Base-by-base conservation (phyloP, 2,888 invertebrate genomes). In the Adelphocoris suturalis region DNA sequence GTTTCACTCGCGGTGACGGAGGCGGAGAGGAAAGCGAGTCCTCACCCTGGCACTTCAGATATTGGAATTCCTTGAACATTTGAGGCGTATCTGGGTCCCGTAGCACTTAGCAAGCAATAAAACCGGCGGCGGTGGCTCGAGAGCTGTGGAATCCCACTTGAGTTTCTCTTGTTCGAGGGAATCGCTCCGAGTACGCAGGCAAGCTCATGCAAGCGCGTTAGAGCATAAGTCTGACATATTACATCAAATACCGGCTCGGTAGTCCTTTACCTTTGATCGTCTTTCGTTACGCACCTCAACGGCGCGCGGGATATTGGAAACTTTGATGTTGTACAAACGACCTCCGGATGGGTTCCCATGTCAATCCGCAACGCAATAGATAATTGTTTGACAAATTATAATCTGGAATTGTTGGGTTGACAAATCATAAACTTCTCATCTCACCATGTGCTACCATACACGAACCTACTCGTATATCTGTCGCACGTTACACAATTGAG, bases 1-100 rank as follows among this genome's bases (percentile, higher is more conserved):
- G 68, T 68, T 68, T 23, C 61, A n/a, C 61, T 61, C 16, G 61
- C 19, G 16, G 19, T 2, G 61, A n/a, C n/a, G n/a, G 61, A 19
- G 61, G 61, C n/a, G 61, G 61, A 61, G 0, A 61, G 61, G 61
- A 61, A 19, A 19, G 61, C 19, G n/a, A n/a, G n/a, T 61, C 61
- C 9, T n/a, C n/a, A 1, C 61, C 19, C 16, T 9, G 19, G 61
- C 61, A 23, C 68, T 68, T 68, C 27, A 68, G 68, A 68, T 68
- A 68, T 68, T 68, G 68, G 68, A 68, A 68, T 68, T 68, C 68
- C 68, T 68, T 23, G 23, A 68, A 9, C 23, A 68, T 68, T 68
- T 23, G 68, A 68, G 68, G 9, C 68, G 68, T 3, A 68, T 68
- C 68, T 12, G 19, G 23, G 68, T 23, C 23, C 68, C 27, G 68